Evolutionary conservation across 2,113 vertebrate genomes (phyloP).

Genomic region (Scopus umbretta): DNA sequence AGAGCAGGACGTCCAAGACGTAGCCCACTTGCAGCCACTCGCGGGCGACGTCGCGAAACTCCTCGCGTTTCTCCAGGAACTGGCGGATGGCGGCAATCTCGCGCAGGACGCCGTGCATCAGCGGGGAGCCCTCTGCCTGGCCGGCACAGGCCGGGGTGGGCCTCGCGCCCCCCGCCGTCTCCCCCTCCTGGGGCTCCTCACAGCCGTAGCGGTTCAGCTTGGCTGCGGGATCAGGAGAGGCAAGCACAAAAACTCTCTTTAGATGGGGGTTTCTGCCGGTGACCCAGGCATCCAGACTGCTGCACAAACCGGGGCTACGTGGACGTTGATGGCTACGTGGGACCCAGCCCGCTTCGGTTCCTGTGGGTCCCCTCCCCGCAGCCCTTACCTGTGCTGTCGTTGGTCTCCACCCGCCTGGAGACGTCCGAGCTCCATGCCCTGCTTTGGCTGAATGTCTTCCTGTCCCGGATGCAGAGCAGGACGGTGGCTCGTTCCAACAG

Average conservation of each 20-base stretch:
- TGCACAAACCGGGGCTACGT: rapidly evolving
- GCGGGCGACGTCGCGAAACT: constrained; percentile 79
- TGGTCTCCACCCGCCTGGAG: constrained; percentile 25
- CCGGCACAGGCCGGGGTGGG: not conserved
- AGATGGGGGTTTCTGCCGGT: rapidly evolving
- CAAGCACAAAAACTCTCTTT: not conserved
- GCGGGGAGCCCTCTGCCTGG: constrained; percentile 43
- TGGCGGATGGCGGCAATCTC: constrained; percentile 84
- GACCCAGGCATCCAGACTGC: not conserved
- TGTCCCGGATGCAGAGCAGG: constrained; percentile 83
- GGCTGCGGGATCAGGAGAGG: constrained; percentile 49
- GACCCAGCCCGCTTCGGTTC: not conserved
- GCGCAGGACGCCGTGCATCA: constrained; percentile 76
- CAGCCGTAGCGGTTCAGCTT: constrained; percentile 74
- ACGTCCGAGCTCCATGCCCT: constrained; percentile 23
- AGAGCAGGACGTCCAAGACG: constrained; percentile 88
- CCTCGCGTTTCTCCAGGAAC: constrained; percentile 86
- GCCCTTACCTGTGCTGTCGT: constrained; percentile 65
- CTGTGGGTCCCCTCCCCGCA: not conserved
- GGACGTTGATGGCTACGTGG: rapidly evolving
- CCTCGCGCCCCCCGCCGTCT: constrained; percentile 40
- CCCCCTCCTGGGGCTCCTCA: constrained; percentile 59
- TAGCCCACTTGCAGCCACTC: constrained; percentile 96
- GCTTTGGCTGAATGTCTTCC: constrained; percentile 67
- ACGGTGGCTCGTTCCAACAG: constrained; percentile 78